A percentile compares a stretch with the other conserved stretches of the same genome.
Evolutionary conservation across 2,888 invertebrate species (phyloP).

Genomic region (Itoplectis maculator): DNA sequence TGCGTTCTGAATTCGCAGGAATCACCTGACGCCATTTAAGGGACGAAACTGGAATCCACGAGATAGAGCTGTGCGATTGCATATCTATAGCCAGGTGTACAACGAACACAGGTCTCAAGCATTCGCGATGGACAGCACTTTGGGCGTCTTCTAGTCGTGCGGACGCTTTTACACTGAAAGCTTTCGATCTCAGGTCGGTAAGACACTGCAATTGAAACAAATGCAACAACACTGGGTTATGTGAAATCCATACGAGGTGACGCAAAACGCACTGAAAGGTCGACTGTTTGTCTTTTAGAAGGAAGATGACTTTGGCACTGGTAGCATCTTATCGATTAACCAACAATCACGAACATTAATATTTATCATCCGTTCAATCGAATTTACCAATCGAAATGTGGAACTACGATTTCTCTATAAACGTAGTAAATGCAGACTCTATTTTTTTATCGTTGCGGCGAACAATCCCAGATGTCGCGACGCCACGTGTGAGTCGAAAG

Average conservation of each 20-base stretch:
- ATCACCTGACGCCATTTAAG: slow-evolving; percentile 51
- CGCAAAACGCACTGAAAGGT: too few species aligned
- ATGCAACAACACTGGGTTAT: background rate
- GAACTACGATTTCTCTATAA: too few species aligned
- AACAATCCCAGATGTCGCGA: background rate
- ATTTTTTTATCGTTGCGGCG: background rate
- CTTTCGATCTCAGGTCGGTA: background rate
- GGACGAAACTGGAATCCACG: slow-evolving; percentile 23
- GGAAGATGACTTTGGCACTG: too few species aligned
- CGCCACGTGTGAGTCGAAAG: background rate
- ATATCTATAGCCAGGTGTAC: background rate
- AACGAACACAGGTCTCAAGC: background rate
- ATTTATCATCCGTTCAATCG: too few species aligned
- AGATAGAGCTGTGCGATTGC: slow-evolving; percentile 27
- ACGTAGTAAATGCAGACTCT: background rate
- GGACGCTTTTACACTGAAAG: background rate
- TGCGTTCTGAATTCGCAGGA: slow-evolving; percentile 25
- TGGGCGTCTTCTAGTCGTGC: background rate
- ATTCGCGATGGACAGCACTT: background rate
- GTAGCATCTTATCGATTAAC: too few species aligned
- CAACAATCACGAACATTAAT: too few species aligned
- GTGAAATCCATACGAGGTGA: too few species aligned
- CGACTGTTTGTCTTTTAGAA: too few species aligned
- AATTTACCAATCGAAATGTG: too few species aligned
- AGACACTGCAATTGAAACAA: background rate